These are phyloP conservation scores for Eupsilia transversa DNA, from an alignment of 2,888 invertebrate species.

Conservation along the genomic window DNA sequence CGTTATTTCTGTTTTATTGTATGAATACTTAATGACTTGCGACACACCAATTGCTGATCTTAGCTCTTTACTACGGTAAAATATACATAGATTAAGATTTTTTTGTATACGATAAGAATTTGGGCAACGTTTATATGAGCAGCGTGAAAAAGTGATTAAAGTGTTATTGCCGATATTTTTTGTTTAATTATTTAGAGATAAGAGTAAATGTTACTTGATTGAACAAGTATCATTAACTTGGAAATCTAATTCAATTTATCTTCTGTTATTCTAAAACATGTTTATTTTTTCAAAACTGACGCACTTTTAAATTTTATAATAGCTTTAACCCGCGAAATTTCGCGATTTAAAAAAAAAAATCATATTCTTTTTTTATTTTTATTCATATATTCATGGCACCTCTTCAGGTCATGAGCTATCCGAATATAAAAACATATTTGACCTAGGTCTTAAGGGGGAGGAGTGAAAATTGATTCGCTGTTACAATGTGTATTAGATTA, in stretches of 20 bases:
- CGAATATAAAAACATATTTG: too few relatives aligned
- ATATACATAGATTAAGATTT: conserved; percentile 77
- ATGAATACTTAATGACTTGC: conserved; percentile 89
- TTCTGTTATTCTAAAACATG: too few relatives aligned
- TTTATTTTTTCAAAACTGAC: background rate
- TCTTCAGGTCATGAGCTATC: too few relatives aligned
- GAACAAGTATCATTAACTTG: conserved; percentile 8
- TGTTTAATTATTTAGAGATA: conserved; percentile 33
- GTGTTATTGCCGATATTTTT: conserved; percentile 48
- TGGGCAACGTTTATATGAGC: background rate
- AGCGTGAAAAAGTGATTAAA: conserved; percentile 35
- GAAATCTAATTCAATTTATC: conserved; percentile 7
- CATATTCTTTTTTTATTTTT: too few relatives aligned
- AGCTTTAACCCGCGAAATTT: too few relatives aligned
- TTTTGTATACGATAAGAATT: conserved; percentile 29
- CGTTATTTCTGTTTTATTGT: conserved; percentile 89
- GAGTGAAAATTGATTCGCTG: too few relatives aligned
- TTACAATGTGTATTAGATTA: too few relatives aligned
- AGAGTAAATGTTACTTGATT: conserved; percentile 31
- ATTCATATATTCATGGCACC: too few relatives aligned
- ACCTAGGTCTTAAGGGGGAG: too few relatives aligned
- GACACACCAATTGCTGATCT: conserved; percentile 87
- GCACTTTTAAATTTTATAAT: too few relatives aligned
- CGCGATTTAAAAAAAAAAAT: too few relatives aligned
- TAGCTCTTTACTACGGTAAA: conserved; percentile 80